Conservation (phyloP, 2,888 invertebrate species). For the Sepioteuthis lessoniana region DNA sequence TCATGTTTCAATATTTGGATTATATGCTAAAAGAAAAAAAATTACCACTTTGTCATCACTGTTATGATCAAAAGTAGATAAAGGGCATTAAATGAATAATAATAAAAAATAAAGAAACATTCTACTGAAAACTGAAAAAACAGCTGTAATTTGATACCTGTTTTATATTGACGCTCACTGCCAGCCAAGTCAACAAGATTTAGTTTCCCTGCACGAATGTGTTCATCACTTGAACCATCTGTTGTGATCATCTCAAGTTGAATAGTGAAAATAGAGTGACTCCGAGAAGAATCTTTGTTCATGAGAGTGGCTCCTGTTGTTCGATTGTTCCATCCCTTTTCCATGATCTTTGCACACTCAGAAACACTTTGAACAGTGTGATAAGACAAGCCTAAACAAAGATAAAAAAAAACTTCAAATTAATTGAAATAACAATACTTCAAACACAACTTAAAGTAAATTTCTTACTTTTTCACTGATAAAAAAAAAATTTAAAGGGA, state of each 20-base stretch:
- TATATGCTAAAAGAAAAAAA: too few relatives aligned
- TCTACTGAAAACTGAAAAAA: not conserved
- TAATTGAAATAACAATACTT: not conserved
- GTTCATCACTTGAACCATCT: slow-evolving; percentile 76
- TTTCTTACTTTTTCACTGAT: not conserved
- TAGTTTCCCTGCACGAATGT: slow-evolving; percentile 83
- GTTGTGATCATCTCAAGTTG: slow-evolving; percentile 86
- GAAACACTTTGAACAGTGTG: slow-evolving; percentile 85
- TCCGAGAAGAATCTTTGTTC: slow-evolving; percentile 88
- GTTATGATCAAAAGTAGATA: too few relatives aligned
- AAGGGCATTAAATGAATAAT: too few relatives aligned
- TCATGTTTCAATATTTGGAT: too few relatives aligned
- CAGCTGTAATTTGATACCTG: slow-evolving; percentile 74
- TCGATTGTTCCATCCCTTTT: slow-evolving; percentile 85
- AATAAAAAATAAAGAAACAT: too few relatives aligned
- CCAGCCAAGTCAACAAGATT: slow-evolving; percentile 93
- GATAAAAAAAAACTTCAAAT: not conserved
- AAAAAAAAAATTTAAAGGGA: too few relatives aligned
- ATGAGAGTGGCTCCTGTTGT: slow-evolving; percentile 89
- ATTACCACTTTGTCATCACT: too few relatives aligned
- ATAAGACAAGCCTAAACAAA: slow-evolving; percentile 80
- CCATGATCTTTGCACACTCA: slow-evolving; percentile 85
- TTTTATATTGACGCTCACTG: slow-evolving; percentile 88
- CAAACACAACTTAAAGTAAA: not conserved
- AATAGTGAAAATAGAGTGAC: slow-evolving; percentile 91